phyloP scores from a whole-genome alignment of 2,888 invertebrate genomes.

The Patella depressa region DNA sequence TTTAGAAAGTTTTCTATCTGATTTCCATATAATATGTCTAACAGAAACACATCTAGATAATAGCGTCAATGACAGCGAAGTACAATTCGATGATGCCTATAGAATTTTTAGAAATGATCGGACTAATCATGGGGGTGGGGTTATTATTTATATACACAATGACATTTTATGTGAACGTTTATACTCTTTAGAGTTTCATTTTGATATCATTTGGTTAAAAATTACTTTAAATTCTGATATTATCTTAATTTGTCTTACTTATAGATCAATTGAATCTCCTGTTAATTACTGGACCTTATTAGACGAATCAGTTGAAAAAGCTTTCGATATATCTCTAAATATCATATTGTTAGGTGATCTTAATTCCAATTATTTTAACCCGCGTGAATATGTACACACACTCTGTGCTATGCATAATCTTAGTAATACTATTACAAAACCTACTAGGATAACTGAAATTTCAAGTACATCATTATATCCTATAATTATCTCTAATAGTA shows the following conservation, averaged over 20 bases:
- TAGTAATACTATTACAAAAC: neutral
- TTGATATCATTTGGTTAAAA: too few species aligned
- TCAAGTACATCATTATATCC: neutral
- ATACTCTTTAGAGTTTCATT: neutral
- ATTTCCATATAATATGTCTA: neutral
- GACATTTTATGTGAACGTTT: neutral
- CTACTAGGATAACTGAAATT: neutral
- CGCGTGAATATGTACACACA: neutral
- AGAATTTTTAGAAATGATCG: neutral
- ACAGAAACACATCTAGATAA: neutral
- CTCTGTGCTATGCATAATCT: too few species aligned
- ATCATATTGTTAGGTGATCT: neutral
- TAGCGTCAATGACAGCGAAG: neutral
- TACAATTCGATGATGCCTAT: neutral
- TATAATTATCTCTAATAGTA: neutral
- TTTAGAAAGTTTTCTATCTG: neutral
- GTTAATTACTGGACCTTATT: neutral
- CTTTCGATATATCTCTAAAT: neutral
- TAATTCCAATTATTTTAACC: neutral
- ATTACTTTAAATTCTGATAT: too few species aligned
- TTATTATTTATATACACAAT: neutral
- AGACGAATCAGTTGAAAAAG: neutral
- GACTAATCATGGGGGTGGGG: neutral
- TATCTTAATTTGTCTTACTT: neutral
- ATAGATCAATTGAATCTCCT: neutral